Percentiles rank a stretch among this genome's conserved stretches.
Conservation (phyloP, 2,113 vertebrate species). For the Polypterus bichir region DNA sequence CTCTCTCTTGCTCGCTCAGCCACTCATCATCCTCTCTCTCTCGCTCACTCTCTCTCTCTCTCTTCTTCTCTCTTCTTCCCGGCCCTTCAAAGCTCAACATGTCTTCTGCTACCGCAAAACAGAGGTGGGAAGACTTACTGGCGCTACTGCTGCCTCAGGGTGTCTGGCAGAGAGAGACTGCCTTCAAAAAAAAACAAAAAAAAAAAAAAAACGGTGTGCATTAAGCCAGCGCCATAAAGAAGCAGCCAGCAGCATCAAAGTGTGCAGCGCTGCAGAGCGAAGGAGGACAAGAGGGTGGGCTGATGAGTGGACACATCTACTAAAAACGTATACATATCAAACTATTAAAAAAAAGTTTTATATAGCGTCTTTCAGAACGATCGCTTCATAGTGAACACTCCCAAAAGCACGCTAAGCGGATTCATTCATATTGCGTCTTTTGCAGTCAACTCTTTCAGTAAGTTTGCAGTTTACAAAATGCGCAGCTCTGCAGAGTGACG, state of each 20-base stretch:
- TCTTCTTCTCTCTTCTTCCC: slow-evolving; percentile 9
- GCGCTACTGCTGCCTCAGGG: slow-evolving; percentile 69
- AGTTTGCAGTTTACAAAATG: too few relatives aligned
- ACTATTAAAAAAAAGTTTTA: too few relatives aligned
- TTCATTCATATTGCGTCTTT: neutral
- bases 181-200: slow-evolving; percentile 64
- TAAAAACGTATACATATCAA: too few relatives aligned
- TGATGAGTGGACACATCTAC: too few relatives aligned
- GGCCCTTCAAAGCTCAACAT: slow-evolving; percentile 67
- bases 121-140: slow-evolving; percentile 73
- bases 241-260: slow-evolving; percentile 38
- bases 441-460: neutral
- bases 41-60: slow-evolving; percentile 31
- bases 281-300: too few relatives aligned
- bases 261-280: slow-evolving; percentile 12
- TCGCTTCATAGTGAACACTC: neutral
- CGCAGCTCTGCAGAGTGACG: too few relatives aligned
- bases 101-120: slow-evolving; percentile 72
- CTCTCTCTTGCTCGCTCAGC: too few relatives aligned
- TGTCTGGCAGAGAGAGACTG: slow-evolving; percentile 60
- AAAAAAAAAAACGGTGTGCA: slow-evolving; percentile 27
- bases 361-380: neutral
- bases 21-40: slow-evolving; percentile 12
- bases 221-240: slow-evolving; percentile 41
- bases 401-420: neutral